Percentiles rank a stretch among this genome's conserved stretches.
phyloP scores from a whole-genome alignment of 2,113 vertebrate species.

The Bucco capensis region DNA sequence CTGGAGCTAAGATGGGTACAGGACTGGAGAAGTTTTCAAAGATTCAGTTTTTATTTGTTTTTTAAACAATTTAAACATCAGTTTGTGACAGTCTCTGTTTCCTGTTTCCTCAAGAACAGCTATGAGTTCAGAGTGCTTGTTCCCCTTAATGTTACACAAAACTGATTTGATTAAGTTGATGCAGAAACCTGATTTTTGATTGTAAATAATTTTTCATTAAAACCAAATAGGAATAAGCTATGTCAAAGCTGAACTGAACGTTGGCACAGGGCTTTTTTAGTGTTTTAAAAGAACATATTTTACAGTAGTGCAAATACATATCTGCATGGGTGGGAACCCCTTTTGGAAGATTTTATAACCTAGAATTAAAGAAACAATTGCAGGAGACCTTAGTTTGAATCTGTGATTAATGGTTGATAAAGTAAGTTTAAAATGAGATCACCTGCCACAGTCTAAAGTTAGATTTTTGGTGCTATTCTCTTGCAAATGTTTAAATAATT shows the following conservation, averaged over 20 bases:
- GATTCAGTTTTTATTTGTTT: background rate
- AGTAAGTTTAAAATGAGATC: background rate
- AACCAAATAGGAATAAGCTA: background rate
- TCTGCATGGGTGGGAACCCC: background rate
- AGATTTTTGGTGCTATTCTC: background rate
- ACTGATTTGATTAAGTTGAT: background rate
- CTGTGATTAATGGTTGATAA: background rate
- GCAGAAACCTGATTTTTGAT: background rate
- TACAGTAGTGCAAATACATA: background rate
- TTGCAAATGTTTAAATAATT: background rate
- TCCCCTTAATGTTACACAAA: background rate
- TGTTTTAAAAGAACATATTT: background rate
- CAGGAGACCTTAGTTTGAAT: background rate
- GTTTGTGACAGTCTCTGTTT: background rate
- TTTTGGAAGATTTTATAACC: background rate
- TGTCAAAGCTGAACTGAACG: background rate
- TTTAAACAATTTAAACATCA: background rate
- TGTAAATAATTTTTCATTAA: slow-evolving; percentile 5
- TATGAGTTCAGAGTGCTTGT: background rate
- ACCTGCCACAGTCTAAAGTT: background rate
- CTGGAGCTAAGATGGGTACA: background rate
- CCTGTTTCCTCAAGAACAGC: background rate
- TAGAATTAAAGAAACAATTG: background rate
- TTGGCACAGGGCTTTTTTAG: background rate
- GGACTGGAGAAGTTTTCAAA: background rate